These are phyloP conservation scores for Phenganax stokvisi DNA, from an alignment of 92 coral and sea anemone species.

Conservation along the genomic window DNA sequence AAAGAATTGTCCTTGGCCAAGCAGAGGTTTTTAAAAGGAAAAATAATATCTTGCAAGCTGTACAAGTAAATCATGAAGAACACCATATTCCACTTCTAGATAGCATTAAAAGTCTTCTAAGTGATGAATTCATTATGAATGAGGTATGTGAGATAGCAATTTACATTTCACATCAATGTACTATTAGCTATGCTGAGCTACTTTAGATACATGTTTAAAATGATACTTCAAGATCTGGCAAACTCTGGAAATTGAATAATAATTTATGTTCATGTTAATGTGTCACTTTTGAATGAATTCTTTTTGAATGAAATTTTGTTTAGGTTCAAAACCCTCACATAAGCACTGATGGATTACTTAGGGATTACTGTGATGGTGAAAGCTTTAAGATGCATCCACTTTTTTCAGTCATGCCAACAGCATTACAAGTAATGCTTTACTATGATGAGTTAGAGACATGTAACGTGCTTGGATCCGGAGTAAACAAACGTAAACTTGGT, in stretches of 20 bases:
- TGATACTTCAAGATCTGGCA: no score
- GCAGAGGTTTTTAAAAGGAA: not conserved
- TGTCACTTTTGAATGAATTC: no score
- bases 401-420: not conserved
- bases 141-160: not conserved
- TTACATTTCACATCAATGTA: not conserved
- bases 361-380: constrained; percentile 14
- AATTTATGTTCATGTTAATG: no score
- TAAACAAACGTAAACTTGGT: not conserved
- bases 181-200: no score
- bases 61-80: not conserved
- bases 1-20: constrained; percentile 1
- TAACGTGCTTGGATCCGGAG: not conserved
- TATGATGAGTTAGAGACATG: constrained; percentile 8
- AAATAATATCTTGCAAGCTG: not conserved
- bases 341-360: not conserved
- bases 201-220: no score
- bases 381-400: not conserved
- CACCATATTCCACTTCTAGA: not conserved
- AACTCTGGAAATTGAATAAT: no score
- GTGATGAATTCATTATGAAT: constrained; percentile 8
- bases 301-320: not conserved
- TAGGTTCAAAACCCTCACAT: not conserved
- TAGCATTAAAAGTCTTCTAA: not conserved
- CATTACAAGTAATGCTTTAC: not conserved